Evolutionary conservation across 2,888 invertebrate species (phyloP).

Genomic region (Epinotia bilunana): DNA sequence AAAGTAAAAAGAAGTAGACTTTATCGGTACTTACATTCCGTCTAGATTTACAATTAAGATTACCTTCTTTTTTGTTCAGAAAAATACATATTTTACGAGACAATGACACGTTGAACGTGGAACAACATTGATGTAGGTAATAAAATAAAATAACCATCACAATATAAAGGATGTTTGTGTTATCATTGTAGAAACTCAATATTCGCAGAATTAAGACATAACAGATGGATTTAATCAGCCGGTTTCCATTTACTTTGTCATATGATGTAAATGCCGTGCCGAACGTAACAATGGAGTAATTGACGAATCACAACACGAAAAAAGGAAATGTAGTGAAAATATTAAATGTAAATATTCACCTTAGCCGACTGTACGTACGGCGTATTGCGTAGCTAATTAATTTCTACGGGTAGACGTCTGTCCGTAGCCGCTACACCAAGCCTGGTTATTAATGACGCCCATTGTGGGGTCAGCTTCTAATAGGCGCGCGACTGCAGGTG

Average conservation of each 20-base stretch:
- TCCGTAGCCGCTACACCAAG: conserved; percentile 57
- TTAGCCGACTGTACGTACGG: conserved; percentile 42
- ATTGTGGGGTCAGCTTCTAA: conserved; percentile 45
- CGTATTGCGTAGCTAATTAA: conserved; percentile 69
- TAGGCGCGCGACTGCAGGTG: too few species aligned
- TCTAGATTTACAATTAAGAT: conserved; percentile 22
- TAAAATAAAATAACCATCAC: neutral
- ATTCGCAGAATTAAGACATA: too few species aligned
- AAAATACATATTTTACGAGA: conserved; percentile 10
- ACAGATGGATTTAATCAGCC: too few species aligned
- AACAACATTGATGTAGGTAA: neutral
- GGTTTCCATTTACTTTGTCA: too few species aligned
- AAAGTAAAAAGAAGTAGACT: conserved; percentile 21
- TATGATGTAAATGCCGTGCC: too few species aligned
- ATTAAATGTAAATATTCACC: conserved; percentile 11
- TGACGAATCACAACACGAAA: too few species aligned
- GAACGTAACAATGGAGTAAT: too few species aligned
- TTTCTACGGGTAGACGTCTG: conserved; percentile 60
- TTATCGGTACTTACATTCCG: conserved; percentile 7
- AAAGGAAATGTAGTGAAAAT: neutral
- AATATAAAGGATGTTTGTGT: too few species aligned
- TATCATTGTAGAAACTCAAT: too few species aligned
- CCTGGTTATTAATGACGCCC: conserved; percentile 63
- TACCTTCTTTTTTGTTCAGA: neutral
- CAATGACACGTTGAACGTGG: neutral